These are phyloP conservation scores for Tiphia femorata DNA, from an alignment of 2,888 invertebrate species.

Conservation along the genomic window DNA sequence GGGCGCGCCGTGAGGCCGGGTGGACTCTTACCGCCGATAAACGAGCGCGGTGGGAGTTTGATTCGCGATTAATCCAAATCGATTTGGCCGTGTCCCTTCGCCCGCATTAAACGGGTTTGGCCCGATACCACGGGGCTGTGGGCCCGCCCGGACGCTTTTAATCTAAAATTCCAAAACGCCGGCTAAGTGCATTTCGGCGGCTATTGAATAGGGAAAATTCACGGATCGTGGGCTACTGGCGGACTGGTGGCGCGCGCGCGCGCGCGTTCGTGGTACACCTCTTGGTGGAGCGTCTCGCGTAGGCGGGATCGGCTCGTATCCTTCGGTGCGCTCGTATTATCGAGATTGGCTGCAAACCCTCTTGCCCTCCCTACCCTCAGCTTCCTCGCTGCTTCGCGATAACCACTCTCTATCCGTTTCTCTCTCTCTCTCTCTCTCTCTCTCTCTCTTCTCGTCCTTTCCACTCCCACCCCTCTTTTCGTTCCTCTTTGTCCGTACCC, in stretches of 20 bases:
- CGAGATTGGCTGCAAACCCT: constrained; percentile 59
- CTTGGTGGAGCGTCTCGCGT: neutral
- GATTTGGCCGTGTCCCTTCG: too few relatives aligned
- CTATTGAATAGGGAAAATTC: too few relatives aligned
- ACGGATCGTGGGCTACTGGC: too few relatives aligned
- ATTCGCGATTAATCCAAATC: too few relatives aligned
- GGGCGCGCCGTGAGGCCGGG: too few relatives aligned
- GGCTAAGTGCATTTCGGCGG: too few relatives aligned
- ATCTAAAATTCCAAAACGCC: too few relatives aligned
- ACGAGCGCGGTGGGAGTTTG: too few relatives aligned
- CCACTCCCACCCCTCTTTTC: constrained; percentile 17
- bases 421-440: constrained; percentile 17
- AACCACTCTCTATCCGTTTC: constrained; percentile 18
- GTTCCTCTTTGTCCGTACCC: constrained; percentile 7
- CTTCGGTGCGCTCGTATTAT: constrained; percentile 56
- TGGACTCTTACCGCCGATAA: too few relatives aligned
- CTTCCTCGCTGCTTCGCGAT: constrained; percentile 12
- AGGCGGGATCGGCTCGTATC: constrained; percentile 24
- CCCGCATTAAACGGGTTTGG: too few relatives aligned
- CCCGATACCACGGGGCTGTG: too few relatives aligned
- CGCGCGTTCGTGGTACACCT: neutral
- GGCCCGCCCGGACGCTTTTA: too few relatives aligned
- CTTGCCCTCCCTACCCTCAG: constrained; percentile 26
- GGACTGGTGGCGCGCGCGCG: neutral
- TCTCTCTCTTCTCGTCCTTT: constrained; percentile 17